Evolutionary conservation across 2,888 invertebrate species (phyloP).

Genomic region (Diaphora mendica): DNA sequence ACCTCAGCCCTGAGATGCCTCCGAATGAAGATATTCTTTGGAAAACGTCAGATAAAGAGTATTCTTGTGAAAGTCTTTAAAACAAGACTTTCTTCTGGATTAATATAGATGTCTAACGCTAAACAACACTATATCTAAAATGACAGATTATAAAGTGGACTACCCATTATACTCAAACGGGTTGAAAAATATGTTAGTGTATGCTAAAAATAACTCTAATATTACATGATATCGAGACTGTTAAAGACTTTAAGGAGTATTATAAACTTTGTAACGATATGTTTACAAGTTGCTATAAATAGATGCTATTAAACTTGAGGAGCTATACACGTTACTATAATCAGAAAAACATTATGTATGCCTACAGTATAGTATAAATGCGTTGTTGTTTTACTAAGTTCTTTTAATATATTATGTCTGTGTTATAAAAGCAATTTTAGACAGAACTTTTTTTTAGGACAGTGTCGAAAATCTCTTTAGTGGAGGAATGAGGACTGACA

Average conservation of each 20-base stretch:
- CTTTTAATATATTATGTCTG: neutral
- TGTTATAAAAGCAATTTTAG: neutral
- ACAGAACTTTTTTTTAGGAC: neutral
- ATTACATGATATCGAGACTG: constrained; percentile 9
- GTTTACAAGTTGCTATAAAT: constrained; percentile 15
- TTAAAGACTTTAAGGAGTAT: constrained; percentile 1
- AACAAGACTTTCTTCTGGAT: neutral
- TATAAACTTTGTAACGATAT: constrained; percentile 17
- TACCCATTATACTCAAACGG: neutral
- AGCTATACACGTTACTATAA: neutral
- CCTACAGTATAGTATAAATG: neutral
- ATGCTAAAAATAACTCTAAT: constrained; percentile 2
- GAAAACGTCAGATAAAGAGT: neutral
- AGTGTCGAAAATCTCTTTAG: neutral
- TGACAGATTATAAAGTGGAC: neutral
- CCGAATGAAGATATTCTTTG: neutral
- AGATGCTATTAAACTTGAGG: neutral
- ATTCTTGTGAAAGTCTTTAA: neutral
- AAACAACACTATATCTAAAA: neutral
- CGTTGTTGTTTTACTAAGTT: neutral
- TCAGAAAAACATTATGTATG: neutral
- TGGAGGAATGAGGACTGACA: neutral
- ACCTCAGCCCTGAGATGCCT: neutral
- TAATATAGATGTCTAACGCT: neutral
- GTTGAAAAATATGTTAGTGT: neutral